These are phyloP conservation scores for Eilema griseolum DNA, from an alignment of 2,888 invertebrate species.

Conservation along the genomic window DNA sequence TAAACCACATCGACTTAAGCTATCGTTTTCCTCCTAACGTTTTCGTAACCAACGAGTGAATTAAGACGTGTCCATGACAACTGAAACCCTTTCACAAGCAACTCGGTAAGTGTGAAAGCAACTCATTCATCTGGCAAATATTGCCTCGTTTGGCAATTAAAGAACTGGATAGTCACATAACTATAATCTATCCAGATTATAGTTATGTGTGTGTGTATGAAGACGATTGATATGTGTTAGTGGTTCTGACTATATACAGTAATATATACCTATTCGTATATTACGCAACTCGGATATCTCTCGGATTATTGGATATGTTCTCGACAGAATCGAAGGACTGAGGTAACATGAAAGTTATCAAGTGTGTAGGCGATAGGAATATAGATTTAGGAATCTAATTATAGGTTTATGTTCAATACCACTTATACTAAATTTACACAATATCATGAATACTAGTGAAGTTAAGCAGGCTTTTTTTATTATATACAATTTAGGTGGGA, in stretches of 20 bases:
- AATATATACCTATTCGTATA: not conserved
- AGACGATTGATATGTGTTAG: not conserved
- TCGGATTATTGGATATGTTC: not conserved
- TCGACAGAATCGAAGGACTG: not conserved
- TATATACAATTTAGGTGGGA: too few relatives aligned
- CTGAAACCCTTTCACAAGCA: not conserved
- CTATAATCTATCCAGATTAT: constrained; percentile 2
- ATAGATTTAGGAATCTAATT: not conserved
- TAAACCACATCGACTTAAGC: not conserved
- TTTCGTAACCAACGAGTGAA: not conserved
- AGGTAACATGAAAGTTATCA: not conserved
- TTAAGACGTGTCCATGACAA: not conserved
- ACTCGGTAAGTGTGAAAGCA: not conserved
- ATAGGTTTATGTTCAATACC: not conserved
- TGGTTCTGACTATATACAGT: not conserved
- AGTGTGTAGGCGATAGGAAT: too few relatives aligned
- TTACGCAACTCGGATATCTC: not conserved
- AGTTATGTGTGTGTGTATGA: too few relatives aligned
- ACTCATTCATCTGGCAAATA: not conserved
- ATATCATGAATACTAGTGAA: too few relatives aligned
- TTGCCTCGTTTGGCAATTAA: too few relatives aligned
- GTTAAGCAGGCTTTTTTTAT: too few relatives aligned
- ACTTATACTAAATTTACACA: too few relatives aligned
- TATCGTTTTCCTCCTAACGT: not conserved
- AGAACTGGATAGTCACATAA: too few relatives aligned